These are phyloP conservation scores for Montipora cactus DNA, from an alignment of 64 coral and sea anemone species.

Conservation along the genomic window DNA sequence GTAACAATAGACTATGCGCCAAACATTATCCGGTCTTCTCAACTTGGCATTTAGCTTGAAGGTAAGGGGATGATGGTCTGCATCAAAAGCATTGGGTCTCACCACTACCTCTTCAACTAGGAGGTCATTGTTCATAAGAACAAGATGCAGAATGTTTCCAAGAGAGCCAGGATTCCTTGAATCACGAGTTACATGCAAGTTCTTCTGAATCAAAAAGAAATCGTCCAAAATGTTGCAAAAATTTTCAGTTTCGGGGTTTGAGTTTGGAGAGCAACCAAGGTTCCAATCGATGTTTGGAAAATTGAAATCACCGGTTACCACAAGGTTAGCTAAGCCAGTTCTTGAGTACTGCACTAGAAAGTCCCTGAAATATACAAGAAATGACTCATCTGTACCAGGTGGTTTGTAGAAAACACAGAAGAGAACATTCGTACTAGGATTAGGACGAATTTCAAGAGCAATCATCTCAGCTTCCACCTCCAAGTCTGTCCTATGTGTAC, in stretches of 20 bases:
- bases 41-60: constrained; percentile 29
- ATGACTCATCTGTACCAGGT: constrained; percentile 46
- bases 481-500: constrained; percentile 31
- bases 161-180: constrained; percentile 24
- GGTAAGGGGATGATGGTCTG: constrained; percentile 56
- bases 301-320: constrained; percentile 65
- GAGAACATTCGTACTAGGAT: constrained; percentile 42
- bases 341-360: constrained; percentile 48
- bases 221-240: constrained; percentile 67
- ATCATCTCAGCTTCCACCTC: too few species aligned
- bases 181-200: constrained; percentile 51
- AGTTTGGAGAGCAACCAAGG: constrained; percentile 29
- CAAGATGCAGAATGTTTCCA: constrained; percentile 66
- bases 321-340: constrained; percentile 49
- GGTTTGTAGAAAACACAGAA: constrained; percentile 56
- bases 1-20: constrained; percentile 65
- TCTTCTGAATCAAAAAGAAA: constrained; percentile 68
- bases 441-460: constrained; percentile 32
- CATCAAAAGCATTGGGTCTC: constrained; percentile 52
- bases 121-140: constrained; percentile 54
- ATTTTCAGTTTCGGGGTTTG: constrained; percentile 39
- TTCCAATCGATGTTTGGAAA: constrained; percentile 64
- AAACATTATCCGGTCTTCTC: constrained; percentile 61
- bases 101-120: constrained; percentile 49
- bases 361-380: constrained; percentile 24